Evolutionary conservation across 2,113 vertebrate species (phyloP), one percentile per base, ranked within the genome.

Genomic region (Mormyrus iriodes): DNA sequence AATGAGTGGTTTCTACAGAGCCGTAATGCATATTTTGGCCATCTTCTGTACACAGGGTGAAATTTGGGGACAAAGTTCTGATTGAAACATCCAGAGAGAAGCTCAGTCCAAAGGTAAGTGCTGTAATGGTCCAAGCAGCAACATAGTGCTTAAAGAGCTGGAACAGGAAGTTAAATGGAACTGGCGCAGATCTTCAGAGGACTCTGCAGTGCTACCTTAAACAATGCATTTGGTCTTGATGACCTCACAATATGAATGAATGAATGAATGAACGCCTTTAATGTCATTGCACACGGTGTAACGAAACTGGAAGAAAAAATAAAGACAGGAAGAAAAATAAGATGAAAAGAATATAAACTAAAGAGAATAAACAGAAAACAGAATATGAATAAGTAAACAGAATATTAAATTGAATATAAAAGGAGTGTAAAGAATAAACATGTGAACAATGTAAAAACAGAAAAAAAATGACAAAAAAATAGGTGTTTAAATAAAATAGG

Each of bases 21-120:
- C n/a, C 13, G 3, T 35, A 87, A 53, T 58, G 52, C 15, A 42
- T 17, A 39, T 31, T 12, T 31, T 69, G 61, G 3, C 27, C 27
- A 69, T 69, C n/a, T 69, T 31, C n/a, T 69, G 10, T 31, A 69
- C 27, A 69, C 61, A 96, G 95, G 79, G 93, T 95, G 90, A 95
- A 94, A 90, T 90, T 96, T 87, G 94, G 94, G 8, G 69, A 93
- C 44, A 88, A 61, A 88, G 35, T 95, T 1, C 93, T 96, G 79
- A 94, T 95, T 85, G 93, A 93, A 94, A 95, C 95, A 82, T 92
- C 94, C 83, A 93, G 95, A 89, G 91, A 95, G 46, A 90, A 93
- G 89, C 48, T 88, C 5, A 94, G 93, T 88, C 95, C 94, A 5
- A 96, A 96, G 94, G 95, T 95, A 92, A 92, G 85, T 79, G 24